Percentiles rank a stretch among this genome's conserved stretches.
Conservation (phyloP, 1,140 invertebrate genomes). For the Neotoxoptera formosana region DNA sequence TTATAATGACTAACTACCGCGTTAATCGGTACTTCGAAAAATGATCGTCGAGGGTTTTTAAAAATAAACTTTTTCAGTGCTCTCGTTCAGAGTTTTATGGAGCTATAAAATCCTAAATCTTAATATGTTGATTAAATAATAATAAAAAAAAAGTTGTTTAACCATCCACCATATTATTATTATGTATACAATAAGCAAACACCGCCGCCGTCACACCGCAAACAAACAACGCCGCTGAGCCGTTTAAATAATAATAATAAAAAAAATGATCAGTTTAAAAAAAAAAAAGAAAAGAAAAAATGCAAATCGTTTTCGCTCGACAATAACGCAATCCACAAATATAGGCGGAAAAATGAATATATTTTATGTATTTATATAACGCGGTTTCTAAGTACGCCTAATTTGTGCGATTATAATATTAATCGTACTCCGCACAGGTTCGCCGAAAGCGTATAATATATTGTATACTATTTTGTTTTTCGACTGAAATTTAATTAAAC, state of each 20-base stretch:
- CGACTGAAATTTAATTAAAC: no score
- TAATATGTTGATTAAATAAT: background rate
- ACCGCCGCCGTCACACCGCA: fast-evolving
- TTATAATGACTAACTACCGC: no score
- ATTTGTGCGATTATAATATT: background rate
- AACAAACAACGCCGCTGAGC: background rate
- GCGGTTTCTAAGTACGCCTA: background rate
- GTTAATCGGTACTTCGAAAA: background rate
- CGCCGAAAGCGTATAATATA: background rate
- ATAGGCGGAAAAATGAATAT: no score
- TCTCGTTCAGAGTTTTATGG: background rate
- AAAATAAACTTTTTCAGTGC: background rate
- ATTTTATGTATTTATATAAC: background rate
- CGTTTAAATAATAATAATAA: background rate
- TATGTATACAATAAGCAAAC: background rate
- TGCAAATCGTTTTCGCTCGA: background rate
- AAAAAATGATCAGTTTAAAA: no score
- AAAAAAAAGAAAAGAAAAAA: no score
- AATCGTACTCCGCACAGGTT: background rate
- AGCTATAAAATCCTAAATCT: background rate
- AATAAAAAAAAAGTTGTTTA: no score
- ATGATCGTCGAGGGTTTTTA: background rate
- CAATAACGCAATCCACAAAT: background rate
- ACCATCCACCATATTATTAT: background rate
- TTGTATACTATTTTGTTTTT: no score